Evolutionary conservation across 1,140 invertebrate genomes (phyloP).

Genomic region (Bombus soroeensis): DNA sequence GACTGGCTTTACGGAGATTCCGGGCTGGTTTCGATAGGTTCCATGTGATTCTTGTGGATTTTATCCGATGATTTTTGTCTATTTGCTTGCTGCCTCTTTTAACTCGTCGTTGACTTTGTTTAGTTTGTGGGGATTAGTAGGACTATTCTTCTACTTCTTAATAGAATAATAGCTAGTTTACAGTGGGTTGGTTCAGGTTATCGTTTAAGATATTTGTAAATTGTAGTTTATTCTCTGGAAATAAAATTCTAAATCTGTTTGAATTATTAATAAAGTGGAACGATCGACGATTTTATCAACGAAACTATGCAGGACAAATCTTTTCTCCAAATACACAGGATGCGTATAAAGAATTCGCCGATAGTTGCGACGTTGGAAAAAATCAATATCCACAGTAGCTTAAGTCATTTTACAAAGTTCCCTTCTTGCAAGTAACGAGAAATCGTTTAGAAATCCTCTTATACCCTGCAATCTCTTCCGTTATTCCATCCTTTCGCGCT

Average conservation of each 20-base stretch:
- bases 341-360: background rate
- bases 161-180: too few species aligned
- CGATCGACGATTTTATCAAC: too few species aligned
- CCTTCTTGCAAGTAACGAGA: background rate
- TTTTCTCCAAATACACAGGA: background rate
- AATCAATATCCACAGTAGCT: background rate
- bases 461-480: background rate
- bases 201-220: too few species aligned
- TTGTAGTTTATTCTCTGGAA: too few species aligned
- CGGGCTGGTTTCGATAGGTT: too few species aligned
- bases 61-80: too few species aligned
- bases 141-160: too few species aligned
- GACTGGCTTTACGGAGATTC: background rate
- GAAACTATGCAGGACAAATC: background rate
- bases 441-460: slow-evolving; percentile 16
- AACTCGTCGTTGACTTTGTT: too few species aligned
- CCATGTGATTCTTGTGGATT: too few species aligned
- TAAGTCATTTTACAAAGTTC: background rate
- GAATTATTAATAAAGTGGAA: background rate
- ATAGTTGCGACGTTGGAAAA: background rate
- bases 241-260: background rate
- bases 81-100: too few species aligned
- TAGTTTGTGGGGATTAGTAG: too few species aligned
- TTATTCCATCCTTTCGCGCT: slow-evolving; percentile 1
- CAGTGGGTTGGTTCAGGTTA: too few species aligned